Percentiles rank a stretch among this genome's conserved stretches.
Conservation (phyloP, 2,888 invertebrate species). For the Hetaerina titia region DNA sequence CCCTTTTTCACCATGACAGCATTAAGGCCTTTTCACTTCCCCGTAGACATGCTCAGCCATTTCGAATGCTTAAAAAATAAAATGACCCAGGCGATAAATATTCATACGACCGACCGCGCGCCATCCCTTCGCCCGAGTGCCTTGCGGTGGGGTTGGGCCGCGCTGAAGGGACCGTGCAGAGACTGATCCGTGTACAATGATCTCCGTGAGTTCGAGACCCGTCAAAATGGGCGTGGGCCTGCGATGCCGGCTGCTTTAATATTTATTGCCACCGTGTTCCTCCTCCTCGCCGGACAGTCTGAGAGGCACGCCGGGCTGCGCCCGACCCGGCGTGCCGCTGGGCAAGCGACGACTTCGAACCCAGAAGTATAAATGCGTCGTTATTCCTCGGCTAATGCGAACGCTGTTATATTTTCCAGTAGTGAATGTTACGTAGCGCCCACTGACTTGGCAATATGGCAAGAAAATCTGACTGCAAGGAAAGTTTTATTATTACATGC, state of each 20-base stretch:
- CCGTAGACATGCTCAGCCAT: conserved; percentile 8
- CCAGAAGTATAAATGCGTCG: background rate
- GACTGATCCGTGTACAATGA: conserved; percentile 13
- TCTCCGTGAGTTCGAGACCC: conserved; percentile 27
- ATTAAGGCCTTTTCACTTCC: conserved; percentile 16
- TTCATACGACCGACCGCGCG: conserved; percentile 14
- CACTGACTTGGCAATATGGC: background rate
- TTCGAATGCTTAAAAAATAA: background rate
- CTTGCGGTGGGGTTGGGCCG: background rate
- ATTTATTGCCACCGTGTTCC: conserved; percentile 22
- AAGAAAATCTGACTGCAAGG: background rate
- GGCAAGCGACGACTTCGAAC: background rate
- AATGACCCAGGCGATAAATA: conserved; percentile 12
- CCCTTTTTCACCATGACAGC: conserved; percentile 34
- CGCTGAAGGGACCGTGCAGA: background rate
- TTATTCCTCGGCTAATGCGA: conserved; percentile 18
- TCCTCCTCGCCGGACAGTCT: background rate
- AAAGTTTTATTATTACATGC: background rate
- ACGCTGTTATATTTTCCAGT: background rate
- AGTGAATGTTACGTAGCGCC: conserved; percentile 11
- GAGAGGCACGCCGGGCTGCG: background rate
- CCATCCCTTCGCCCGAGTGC: background rate
- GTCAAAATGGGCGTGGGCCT: conserved; percentile 10
- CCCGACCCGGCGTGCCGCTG: background rate
- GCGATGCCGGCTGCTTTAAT: background rate